Evolutionary conservation across 2,797 vertebrate species (phyloP).

Genomic region (Decapterus maruadsi): DNA sequence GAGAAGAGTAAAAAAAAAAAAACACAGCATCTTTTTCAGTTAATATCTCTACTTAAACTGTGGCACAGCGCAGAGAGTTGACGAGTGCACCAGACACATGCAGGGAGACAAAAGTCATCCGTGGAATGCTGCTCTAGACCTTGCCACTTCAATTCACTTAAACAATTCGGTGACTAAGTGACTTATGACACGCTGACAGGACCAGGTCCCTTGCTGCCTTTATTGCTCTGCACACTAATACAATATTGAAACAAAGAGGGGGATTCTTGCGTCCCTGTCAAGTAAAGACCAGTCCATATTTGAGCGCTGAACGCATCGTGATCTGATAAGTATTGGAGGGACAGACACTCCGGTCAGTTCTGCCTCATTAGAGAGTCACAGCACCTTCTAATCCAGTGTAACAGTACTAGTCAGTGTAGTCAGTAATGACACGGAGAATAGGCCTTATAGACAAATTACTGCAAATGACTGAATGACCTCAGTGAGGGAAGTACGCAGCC

Average conservation of each 20-base stretch:
- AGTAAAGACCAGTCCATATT: conserved; percentile 60
- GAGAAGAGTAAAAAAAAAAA: conserved; percentile 4
- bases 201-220: conserved; percentile 42
- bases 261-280: conserved; percentile 62
- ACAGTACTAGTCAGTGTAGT: conserved; percentile 55
- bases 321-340: conserved; percentile 55
- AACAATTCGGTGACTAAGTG: conserved; percentile 72
- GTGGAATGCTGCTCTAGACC: conserved; percentile 64
- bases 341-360: conserved; percentile 57
- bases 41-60: conserved; percentile 52
- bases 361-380: conserved; percentile 65
- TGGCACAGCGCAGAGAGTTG: conserved; percentile 9
- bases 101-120: conserved; percentile 61
- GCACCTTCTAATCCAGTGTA: conserved; percentile 52
- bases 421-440: conserved; percentile 49
- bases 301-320: conserved; percentile 38
- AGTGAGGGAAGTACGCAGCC: conserved; percentile 25
- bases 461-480: conserved; percentile 57
- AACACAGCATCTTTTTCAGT: conserved; percentile 34
- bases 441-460: conserved; percentile 56
- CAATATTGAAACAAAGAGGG: conserved; percentile 69
- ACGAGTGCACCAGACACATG: conserved; percentile 37
- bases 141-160: conserved; percentile 72
- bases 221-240: conserved; percentile 55
- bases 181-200: conserved; percentile 69